These are phyloP conservation scores for Gortyna flavago DNA, from an alignment of 2,888 invertebrate genomes.

Conservation along the genomic window DNA sequence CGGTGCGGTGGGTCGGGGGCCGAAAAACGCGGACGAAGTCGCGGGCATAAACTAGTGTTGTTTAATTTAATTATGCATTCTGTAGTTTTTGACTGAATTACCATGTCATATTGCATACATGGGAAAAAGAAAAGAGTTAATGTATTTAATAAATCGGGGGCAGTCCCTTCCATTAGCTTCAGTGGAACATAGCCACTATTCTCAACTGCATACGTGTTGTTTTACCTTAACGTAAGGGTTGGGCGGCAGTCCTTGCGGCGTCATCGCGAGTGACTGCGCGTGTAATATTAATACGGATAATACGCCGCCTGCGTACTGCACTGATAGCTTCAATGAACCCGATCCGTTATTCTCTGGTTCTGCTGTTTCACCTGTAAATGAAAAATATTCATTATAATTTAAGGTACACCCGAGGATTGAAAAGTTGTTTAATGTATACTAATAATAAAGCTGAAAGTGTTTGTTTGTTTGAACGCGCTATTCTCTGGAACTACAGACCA, in stretches of 20 bases:
- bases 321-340: conserved; percentile 86
- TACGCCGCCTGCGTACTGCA: conserved; percentile 87
- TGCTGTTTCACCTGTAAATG: conserved; percentile 72
- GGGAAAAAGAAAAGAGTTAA: not conserved
- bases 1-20: no score
- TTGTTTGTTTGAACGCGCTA: no score
- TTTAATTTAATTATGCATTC: not conserved
- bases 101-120: not conserved
- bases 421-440: not conserved
- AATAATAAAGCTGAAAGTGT: no score
- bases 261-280: conserved; percentile 95
- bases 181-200: not conserved
- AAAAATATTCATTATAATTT: not conserved
- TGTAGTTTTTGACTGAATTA: not conserved
- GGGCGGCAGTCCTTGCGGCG: conserved; percentile 95
- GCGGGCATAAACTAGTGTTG: not conserved
- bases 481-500: no score
- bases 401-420: not conserved
- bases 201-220: not conserved
- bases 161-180: not conserved
- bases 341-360: conserved; percentile 83
- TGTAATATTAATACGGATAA: conserved; percentile 92
- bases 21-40: no score
- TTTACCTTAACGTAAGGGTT: conserved; percentile 96
- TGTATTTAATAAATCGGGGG: not conserved